Conservation (phyloP, 2,888 invertebrate species). For the Corbicula japonica region DNA sequence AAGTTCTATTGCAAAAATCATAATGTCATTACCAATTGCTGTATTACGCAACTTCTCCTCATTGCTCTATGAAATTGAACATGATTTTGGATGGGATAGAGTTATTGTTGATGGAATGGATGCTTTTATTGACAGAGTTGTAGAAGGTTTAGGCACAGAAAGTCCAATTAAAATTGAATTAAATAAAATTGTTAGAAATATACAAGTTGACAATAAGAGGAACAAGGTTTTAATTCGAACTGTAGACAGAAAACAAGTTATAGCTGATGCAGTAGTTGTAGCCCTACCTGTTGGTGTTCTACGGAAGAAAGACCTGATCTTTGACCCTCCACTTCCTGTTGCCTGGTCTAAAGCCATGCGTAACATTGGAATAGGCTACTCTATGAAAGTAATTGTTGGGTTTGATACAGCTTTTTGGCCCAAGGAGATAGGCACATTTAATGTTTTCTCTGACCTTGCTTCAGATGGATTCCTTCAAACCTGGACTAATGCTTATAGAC, state of each 20-base stretch:
- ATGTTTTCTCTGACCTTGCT: slow-evolving; percentile 65
- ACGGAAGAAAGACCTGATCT: slow-evolving; percentile 66
- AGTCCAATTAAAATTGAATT: slow-evolving; percentile 73
- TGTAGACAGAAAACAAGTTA: slow-evolving; percentile 71
- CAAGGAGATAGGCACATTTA: slow-evolving; percentile 75
- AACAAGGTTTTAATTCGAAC: slow-evolving; percentile 75
- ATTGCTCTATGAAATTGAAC: slow-evolving; percentile 66
- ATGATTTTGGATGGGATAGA: slow-evolving; percentile 77
- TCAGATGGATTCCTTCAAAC: slow-evolving; percentile 75
- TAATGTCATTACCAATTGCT: slow-evolving; percentile 54
- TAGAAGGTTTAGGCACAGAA: slow-evolving; percentile 75
- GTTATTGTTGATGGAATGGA: slow-evolving; percentile 79
- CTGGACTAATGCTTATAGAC: slow-evolving; percentile 76
- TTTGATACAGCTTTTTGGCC: slow-evolving; percentile 82
- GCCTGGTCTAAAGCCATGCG: slow-evolving; percentile 66
- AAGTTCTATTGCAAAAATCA: slow-evolving; percentile 36
- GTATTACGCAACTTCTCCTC: slow-evolving; percentile 69
- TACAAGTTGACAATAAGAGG: slow-evolving; percentile 70
- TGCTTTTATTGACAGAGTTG: slow-evolving; percentile 75
- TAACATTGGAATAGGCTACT: slow-evolving; percentile 66
- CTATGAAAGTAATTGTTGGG: slow-evolving; percentile 75
- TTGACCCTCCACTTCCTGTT: slow-evolving; percentile 76
- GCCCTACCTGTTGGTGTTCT: slow-evolving; percentile 78
- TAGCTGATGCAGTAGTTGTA: slow-evolving; percentile 78
- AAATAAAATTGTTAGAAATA: slow-evolving; percentile 75